Percentiles rank a stretch among this genome's conserved stretches.
Evolutionary conservation across 1,140 invertebrate genomes (phyloP).

Genomic region (Lerema accius): DNA sequence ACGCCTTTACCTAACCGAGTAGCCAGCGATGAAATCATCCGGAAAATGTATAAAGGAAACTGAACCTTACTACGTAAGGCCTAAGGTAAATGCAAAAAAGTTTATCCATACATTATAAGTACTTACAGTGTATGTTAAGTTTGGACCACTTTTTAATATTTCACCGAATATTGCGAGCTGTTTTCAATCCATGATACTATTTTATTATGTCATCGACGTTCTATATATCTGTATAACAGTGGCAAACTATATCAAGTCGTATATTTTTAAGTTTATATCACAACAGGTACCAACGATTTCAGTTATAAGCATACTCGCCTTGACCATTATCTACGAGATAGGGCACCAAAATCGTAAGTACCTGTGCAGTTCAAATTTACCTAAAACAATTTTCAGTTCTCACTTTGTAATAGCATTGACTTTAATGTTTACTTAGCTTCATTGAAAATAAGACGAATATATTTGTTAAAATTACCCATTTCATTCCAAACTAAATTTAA

Average conservation of each 20-base stretch:
- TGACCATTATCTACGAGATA: no score
- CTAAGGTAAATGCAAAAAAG: constrained; percentile 21
- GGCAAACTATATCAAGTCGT: background rate
- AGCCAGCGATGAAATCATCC: background rate
- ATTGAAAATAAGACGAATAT: background rate
- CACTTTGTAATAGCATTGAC: no score
- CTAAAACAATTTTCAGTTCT: no score
- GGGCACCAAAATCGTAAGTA: no score
- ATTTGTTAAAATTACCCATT: background rate
- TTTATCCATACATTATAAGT: constrained; percentile 13
- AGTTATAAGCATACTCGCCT: no score
- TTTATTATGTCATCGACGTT: constrained; percentile 15
- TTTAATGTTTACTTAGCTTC: no score
- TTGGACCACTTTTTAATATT: constrained; percentile 40
- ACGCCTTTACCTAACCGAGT: no score
- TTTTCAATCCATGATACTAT: constrained; percentile 3
- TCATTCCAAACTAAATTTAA: background rate
- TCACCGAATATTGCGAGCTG: constrained; percentile 31
- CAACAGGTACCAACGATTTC: no score
- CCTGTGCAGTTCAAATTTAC: no score
- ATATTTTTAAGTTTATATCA: background rate
- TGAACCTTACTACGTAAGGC: background rate
- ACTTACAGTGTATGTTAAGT: constrained; percentile 21
- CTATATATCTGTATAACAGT: background rate
- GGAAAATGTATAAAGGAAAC: background rate